Percentiles rank a stretch among this genome's conserved stretches.
Evolutionary conservation across 2,797 vertebrate species (phyloP).

Genomic region (Melopsittacus undulatus): DNA sequence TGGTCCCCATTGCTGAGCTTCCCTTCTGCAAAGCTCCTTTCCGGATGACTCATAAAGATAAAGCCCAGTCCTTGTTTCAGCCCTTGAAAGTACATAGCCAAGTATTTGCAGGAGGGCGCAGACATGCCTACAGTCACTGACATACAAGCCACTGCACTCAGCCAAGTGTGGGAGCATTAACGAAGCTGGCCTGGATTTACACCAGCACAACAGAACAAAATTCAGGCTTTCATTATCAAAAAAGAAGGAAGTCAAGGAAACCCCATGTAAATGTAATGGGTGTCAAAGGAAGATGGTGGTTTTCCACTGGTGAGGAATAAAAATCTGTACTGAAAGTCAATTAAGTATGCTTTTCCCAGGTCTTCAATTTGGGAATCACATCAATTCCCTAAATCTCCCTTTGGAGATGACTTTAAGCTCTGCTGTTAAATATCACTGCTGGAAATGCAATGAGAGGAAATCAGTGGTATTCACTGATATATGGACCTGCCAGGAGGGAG

Average conservation of each 20-base stretch:
- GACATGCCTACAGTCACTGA: not conserved
- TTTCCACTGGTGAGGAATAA: constrained; percentile 7
- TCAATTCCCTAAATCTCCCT: constrained; percentile 11
- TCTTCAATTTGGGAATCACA: constrained; percentile 20
- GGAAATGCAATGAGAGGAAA: constrained; percentile 26
- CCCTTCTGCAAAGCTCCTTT: not conserved
- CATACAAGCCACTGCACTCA: not conserved
- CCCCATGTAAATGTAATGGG: not conserved
- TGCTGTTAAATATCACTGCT: constrained; percentile 9
- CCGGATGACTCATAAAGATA: not conserved
- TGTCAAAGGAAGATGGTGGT: not conserved
- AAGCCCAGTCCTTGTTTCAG: not conserved
- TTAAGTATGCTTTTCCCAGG: not conserved
- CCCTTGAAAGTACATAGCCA: not conserved
- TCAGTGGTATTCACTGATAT: constrained; percentile 18
- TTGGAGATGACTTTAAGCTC: constrained; percentile 32
- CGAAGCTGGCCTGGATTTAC: not conserved
- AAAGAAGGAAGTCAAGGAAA: constrained; percentile 10
- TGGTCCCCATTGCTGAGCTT: not conserved
- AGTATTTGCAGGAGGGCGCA: not conserved
- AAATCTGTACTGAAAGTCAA: constrained; percentile 20
- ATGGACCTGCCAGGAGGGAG: constrained; percentile 25
- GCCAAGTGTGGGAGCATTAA: not conserved
- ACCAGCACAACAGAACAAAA: not conserved
- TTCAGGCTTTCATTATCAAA: not conserved